Evolutionary conservation across 1,140 invertebrate species (phyloP), one percentile per base, ranked within the genome.

Genomic region (Brachionus paranguensis): DNA sequence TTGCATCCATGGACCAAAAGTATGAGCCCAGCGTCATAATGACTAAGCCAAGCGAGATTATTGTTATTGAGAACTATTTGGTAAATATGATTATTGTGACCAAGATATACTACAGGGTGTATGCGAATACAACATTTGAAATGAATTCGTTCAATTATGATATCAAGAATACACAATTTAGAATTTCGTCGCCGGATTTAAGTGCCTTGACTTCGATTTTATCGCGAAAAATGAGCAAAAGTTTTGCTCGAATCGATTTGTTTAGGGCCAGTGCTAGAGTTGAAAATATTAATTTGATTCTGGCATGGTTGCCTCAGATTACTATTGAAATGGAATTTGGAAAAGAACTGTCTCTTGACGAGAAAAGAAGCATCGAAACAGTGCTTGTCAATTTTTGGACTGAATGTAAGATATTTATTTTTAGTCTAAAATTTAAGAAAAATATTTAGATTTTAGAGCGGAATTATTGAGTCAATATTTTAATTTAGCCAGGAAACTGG

Each of bases 301-400:
- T 72, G 37, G 68, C 68, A 72, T 72, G 68, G 68, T 72, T 72
- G 37, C 68, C 68, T 17, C 41, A 72, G 33, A n/a, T 72, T 72
- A 41, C 68, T 8, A 72, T 72, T 72, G 68, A 72, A 17, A 10
- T 72, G 17, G 68, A 72, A 14, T 72, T 41, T 6, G 68, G 68
- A 72, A 72, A 72, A 72, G 68, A 72, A 20, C 24, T 72, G 68
- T 43, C 33, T 45, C 29, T 72, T 72, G 33, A 72, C 8, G 33
- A 72, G 41, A 72, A 72, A 72, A 43, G 17, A 72, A 72, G 17
- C 8, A 72, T 72, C 20, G 68, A 72, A 43, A 72, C 8, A 12
- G 37, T 43, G 5, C 33, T 72, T 29, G 68, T 12, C 33, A 68
- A 68, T 33, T 68, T 24, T 68, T 68, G 65, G 65, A 68, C 12